Evolutionary conservation across 2,113 vertebrate species (phyloP).

Genomic region (Chloropsis hardwickii): DNA sequence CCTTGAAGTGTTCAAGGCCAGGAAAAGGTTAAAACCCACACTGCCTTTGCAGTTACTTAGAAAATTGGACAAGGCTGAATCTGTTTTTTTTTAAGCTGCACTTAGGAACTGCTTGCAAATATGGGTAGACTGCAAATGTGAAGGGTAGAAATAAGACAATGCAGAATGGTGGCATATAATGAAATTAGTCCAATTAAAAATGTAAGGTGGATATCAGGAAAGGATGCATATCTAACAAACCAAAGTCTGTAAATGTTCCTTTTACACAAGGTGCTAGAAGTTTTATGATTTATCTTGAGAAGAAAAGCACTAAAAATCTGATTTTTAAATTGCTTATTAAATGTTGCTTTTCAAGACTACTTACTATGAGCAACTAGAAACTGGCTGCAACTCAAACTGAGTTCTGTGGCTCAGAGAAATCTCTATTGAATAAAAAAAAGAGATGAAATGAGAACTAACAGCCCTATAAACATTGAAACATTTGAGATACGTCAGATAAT

Average conservation of each 20-base stretch:
- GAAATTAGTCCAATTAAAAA: not conserved
- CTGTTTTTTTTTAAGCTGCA: not conserved
- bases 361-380: not conserved
- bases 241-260: not conserved
- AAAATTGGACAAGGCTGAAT: not conserved
- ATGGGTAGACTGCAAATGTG: not conserved
- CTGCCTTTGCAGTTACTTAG: not conserved
- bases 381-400: not conserved
- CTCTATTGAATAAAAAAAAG: not conserved
- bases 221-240: not conserved
- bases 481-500: not conserved
- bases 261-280: not conserved
- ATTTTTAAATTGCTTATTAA: not conserved
- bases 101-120: not conserved
- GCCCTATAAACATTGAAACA: not conserved
- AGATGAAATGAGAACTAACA: not conserved
- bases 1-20: not conserved
- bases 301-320: not conserved
- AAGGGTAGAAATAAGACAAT: not conserved
- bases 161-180: not conserved
- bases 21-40: not conserved
- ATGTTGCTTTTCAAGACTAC: not conserved
- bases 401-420: not conserved
- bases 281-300: not conserved
- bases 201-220: not conserved